A percentile compares a stretch with the other conserved stretches of the same genome.
phyloP scores from a whole-genome alignment of 2,888 invertebrate genomes.

The Tupiocoris notatus region DNA sequence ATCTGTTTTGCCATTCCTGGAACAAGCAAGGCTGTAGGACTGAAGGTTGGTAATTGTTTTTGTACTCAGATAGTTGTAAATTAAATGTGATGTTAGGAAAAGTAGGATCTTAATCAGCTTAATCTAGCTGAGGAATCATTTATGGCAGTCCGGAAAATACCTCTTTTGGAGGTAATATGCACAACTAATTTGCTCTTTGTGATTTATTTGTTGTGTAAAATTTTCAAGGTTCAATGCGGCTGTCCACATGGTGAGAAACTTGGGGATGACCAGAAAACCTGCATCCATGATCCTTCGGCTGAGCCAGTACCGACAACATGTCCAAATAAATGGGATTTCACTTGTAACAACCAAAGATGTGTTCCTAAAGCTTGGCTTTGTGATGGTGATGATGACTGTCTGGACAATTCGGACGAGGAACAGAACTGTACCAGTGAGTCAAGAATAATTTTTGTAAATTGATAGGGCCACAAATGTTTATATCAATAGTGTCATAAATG shows the following conservation, averaged over 20 bases:
- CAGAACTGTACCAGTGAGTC: slow-evolving; percentile 86
- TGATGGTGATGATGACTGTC: slow-evolving; percentile 93
- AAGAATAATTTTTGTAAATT: too few relatives aligned
- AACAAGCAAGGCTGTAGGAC: slow-evolving; percentile 55
- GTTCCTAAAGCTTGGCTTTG: slow-evolving; percentile 94
- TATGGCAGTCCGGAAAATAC: too few relatives aligned
- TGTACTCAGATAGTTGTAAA: background rate
- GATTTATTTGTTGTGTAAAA: background rate
- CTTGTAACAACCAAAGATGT: slow-evolving; percentile 84
- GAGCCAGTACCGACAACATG: slow-evolving; percentile 88
- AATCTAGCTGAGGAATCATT: too few relatives aligned
- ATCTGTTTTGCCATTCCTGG: slow-evolving; percentile 88
- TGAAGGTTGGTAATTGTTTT: slow-evolving; percentile 50
- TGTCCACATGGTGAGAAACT: slow-evolving; percentile 92
- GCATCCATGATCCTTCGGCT: slow-evolving; percentile 75
- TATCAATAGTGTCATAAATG: too few relatives aligned
- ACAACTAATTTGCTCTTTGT: background rate
- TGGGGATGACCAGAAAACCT: slow-evolving; percentile 62
- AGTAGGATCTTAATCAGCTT: too few relatives aligned
- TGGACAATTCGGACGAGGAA: slow-evolving; percentile 93
- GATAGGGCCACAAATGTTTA: too few relatives aligned
- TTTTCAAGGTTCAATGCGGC: slow-evolving; percentile 65
- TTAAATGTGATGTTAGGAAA: too few relatives aligned
- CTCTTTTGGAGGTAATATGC: too few relatives aligned
- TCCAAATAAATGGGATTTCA: slow-evolving; percentile 89